phyloP scores from a whole-genome alignment of 2,113 vertebrate genomes.

The Fulica atra region DNA sequence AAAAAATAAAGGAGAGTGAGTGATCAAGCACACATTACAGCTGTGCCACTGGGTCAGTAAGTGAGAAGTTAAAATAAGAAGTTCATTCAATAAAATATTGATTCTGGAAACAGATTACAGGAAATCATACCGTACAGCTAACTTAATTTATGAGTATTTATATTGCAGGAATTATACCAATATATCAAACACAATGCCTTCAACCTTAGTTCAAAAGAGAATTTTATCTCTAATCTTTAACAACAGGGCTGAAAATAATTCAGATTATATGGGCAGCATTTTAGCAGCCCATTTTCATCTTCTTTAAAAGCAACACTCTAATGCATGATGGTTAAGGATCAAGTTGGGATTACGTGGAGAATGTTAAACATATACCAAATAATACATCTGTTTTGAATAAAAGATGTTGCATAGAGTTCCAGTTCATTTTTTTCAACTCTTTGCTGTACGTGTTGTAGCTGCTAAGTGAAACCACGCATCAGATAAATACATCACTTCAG shows the following conservation, averaged over 20 bases:
- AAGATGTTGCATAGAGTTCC: conserved; percentile 17
- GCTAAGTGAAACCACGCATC: conserved; percentile 43
- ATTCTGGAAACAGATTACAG: conserved; percentile 70
- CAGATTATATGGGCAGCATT: conserved; percentile 66
- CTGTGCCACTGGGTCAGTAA: conserved; percentile 53
- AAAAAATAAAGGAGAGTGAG: background rate
- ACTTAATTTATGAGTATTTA: conserved; percentile 67
- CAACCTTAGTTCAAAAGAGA: conserved; percentile 61
- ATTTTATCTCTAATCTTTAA: conserved; percentile 66
- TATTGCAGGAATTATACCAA: conserved; percentile 60
- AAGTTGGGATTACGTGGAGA: conserved; percentile 63
- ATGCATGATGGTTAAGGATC: conserved; percentile 62
- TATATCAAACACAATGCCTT: conserved; percentile 58
- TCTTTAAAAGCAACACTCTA: conserved; percentile 65
- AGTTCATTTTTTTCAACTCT: conserved; percentile 15
- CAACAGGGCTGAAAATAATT: conserved; percentile 62
- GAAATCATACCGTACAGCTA: conserved; percentile 54
- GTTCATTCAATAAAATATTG: conserved; percentile 68
- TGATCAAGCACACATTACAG: conserved; percentile 50
- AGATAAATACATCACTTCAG: conserved; percentile 55
- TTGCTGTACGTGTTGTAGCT: conserved; percentile 36
- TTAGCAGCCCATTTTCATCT: conserved; percentile 71
- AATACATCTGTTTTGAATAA: conserved; percentile 71
- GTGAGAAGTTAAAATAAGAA: conserved; percentile 66
- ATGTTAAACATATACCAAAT: conserved; percentile 68